These are phyloP conservation scores for Eciton burchellii DNA, from an alignment of 1,140 invertebrate species.

Conservation along the genomic window DNA sequence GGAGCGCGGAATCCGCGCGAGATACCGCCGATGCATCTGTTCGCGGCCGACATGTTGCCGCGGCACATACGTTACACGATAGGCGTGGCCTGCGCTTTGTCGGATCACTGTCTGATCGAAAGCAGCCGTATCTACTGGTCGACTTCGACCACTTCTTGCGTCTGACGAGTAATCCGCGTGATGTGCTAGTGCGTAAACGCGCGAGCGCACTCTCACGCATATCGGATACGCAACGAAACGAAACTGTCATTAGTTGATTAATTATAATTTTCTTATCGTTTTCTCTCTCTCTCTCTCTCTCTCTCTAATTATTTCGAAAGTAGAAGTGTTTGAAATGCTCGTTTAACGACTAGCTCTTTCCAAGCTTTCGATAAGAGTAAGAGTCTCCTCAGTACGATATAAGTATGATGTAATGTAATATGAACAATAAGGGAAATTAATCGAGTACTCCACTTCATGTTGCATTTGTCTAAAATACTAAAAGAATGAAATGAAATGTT, in stretches of 20 bases:
- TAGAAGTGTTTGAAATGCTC: no score
- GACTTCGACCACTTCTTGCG: conserved; percentile 38
- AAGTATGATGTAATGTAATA: no score
- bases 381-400: no score
- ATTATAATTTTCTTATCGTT: not conserved
- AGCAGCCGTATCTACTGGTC: conserved; percentile 41
- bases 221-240: not conserved
- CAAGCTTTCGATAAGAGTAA: no score
- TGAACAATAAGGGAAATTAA: no score
- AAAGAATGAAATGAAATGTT: not conserved
- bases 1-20: conserved; percentile 37
- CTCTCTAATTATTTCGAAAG: no score
- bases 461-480: not conserved
- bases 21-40: conserved; percentile 40
- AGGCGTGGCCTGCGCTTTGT: conserved; percentile 58
- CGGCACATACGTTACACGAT: conserved; percentile 47
- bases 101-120: conserved; percentile 57
- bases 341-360: no score
- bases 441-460: no score
- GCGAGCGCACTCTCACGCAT: not conserved
- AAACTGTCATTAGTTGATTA: not conserved
- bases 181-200: not conserved
- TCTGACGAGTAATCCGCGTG: conserved; percentile 21
- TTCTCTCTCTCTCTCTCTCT: not conserved
- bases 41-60: conserved; percentile 57